phyloP scores from a whole-genome alignment of 1,140 invertebrate species.

The Goniozus legneri region DNA sequence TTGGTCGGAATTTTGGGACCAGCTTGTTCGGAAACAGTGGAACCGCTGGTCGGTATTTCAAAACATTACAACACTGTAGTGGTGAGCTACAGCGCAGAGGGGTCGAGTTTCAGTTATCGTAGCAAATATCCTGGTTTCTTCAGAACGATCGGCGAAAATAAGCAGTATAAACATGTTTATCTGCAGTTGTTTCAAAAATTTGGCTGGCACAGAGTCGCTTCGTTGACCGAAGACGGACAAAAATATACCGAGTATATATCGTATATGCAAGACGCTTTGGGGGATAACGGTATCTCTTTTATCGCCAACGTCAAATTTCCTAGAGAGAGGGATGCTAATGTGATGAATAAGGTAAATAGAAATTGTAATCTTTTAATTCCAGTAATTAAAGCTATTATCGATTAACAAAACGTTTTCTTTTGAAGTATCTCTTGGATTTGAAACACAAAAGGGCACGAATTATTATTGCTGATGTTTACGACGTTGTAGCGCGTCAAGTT shows the following conservation, averaged over 20 bases:
- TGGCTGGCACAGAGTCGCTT: conserved; percentile 69
- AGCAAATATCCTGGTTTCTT: conserved; percentile 79
- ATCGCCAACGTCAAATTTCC: conserved; percentile 71
- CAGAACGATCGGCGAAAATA: conserved; percentile 77
- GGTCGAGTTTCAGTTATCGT: conserved; percentile 66
- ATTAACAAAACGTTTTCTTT: conserved; percentile 23
- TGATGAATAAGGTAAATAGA: conserved; percentile 54
- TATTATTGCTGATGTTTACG: conserved; percentile 78
- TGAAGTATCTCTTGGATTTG: conserved; percentile 67
- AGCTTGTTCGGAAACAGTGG: conserved; percentile 80
- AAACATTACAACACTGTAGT: conserved; percentile 73
- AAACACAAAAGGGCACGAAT: conserved; percentile 65
- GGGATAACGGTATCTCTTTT: conserved; percentile 63
- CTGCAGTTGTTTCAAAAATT: conserved; percentile 63
- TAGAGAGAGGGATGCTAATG: conserved; percentile 46
- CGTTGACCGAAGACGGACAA: conserved; percentile 75
- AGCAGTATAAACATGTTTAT: conserved; percentile 71
- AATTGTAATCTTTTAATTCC: not conserved
- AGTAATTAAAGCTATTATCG: not conserved
- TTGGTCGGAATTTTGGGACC: conserved; percentile 77
- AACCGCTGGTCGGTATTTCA: conserved; percentile 77
- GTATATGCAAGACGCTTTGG: conserved; percentile 64
- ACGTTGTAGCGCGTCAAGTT: conserved; percentile 62
- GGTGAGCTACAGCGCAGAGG: conserved; percentile 81
- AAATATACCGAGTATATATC: conserved; percentile 79